Base-by-base conservation (phyloP, 2,888 invertebrate species). In the Hipparchia sbordonii region DNA sequence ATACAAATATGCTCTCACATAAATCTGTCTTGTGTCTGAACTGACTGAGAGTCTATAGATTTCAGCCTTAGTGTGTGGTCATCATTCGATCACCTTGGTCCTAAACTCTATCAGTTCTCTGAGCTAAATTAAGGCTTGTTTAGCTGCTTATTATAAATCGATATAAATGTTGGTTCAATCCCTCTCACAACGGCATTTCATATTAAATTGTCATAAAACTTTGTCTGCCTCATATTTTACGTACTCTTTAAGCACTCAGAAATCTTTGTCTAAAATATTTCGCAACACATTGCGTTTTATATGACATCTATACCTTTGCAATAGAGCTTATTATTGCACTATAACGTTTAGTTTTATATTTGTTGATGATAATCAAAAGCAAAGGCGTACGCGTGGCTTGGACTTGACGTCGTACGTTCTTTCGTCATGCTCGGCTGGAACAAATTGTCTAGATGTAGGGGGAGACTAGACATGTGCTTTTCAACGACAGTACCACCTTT, bases 361-460 rank as follows among this genome's bases (percentile, higher is more conserved):
- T 23, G 67, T 3, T 67, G 65, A 63, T 65, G 13, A 45, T 71
- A 84, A 86, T 84, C 84, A 83, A 84, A 79, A 84, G 81, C 84
- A 79, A 83, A 85, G 84, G 84, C 83, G 82, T 79, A 83, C 89
- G 88, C 91, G 89, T 90, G 91, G 86, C 88, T 80, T 81, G 82
- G 88, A 89, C 87, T 89, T 89, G 89, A 89, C 87, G 84, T 84
- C 86, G 87, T 83, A 82, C 83, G 84, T 82, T 80, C 84, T 89
- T 93, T 92, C 88, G 93, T 84, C 84, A 91, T 85, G 90, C 92
- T 87, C 81, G 84, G 85, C 88, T 88, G 91, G 89, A 93, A 93
- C 93, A 83, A 93, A 93, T 92, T 88, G 84, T 87, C 86, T 87
- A 84, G 83, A 84, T 85, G 82, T 87, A 87, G 89, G 87, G 84